phyloP scores from a whole-genome alignment of 35 echinoderm and acorn worm species.

The Ptychodera flava region DNA sequence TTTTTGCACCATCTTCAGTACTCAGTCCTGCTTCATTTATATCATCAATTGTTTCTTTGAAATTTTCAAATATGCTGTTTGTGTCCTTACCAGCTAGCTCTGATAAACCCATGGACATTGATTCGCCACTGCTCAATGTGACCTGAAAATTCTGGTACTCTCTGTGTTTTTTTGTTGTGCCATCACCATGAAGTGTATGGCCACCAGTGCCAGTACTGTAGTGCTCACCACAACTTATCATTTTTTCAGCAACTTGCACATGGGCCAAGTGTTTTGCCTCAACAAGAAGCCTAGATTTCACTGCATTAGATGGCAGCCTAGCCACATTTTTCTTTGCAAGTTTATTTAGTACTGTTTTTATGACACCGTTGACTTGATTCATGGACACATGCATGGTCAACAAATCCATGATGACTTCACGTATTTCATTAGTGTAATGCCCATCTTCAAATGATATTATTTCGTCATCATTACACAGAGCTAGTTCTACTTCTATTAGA shows the following conservation, averaged over 20 bases:
- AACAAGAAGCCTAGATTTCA: constrained; percentile 6
- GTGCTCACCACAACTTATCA: not conserved
- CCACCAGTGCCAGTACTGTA: not conserved
- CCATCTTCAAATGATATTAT: constrained; percentile 19
- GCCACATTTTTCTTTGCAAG: constrained; percentile 3
- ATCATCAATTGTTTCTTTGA: constrained; percentile 30
- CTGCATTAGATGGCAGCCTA: constrained; percentile 2
- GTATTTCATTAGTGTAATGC: constrained; percentile 14
- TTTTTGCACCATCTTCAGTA: constrained; percentile 8
- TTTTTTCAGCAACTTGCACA: not conserved
- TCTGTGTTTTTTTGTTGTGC: constrained; percentile 48
- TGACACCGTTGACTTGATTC: constrained; percentile 13
- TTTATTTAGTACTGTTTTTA: constrained; percentile 17
- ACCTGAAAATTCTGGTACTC: constrained; percentile 45
- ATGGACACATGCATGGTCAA: no score
- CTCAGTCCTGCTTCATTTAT: not conserved
- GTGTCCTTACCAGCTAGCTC: constrained; percentile 4
- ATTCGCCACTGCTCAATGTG: constrained; percentile 28
- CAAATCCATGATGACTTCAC: no score
- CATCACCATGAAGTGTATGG: constrained; percentile 34
- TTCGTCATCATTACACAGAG: no score
- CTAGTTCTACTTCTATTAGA: no score
- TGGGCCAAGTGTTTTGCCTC: not conserved
- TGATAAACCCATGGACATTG: constrained; percentile 25
- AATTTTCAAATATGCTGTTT: constrained; percentile 11